These are phyloP conservation scores for Harpalus rufipes DNA, from an alignment of 2,888 invertebrate species.

Conservation along the genomic window DNA sequence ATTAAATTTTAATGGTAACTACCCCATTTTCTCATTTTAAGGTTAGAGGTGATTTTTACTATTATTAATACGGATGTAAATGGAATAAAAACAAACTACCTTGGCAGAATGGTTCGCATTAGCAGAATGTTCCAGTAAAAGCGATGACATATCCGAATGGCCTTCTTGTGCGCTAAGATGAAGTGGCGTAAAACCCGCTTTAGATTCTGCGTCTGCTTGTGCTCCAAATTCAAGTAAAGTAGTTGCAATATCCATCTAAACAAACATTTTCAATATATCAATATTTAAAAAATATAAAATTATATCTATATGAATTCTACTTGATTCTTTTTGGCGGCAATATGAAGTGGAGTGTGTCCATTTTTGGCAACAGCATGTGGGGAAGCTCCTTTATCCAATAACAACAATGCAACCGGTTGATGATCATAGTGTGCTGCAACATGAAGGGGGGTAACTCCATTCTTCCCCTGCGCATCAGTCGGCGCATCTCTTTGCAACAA, in stretches of 20 bases:
- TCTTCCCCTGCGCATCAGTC: slow-evolving; percentile 92
- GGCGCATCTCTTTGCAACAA: slow-evolving; percentile 92
- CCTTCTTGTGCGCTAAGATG: slow-evolving; percentile 97
- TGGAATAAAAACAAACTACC: slow-evolving; percentile 76
- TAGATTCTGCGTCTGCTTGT: slow-evolving; percentile 94
- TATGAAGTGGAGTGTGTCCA: slow-evolving; percentile 98
- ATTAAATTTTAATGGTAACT: no score
- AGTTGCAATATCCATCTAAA: slow-evolving; percentile 95
- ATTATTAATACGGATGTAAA: no score
- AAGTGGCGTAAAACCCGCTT: slow-evolving; percentile 96
- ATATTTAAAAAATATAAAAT: slow-evolving; percentile 30
- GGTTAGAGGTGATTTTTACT: no score
- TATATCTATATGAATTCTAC: slow-evolving; percentile 73
- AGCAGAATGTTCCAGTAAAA: slow-evolving; percentile 94
- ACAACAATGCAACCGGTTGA: slow-evolving; percentile 91
- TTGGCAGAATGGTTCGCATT: slow-evolving; percentile 92
- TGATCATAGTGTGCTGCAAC: slow-evolving; percentile 99
- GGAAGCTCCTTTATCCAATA: slow-evolving; percentile 95
- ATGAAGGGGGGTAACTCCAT: slow-evolving; percentile 96
- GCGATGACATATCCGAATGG: slow-evolving; percentile 95
- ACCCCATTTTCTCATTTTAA: no score
- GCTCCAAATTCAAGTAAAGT: slow-evolving; percentile 95
- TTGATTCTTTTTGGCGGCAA: slow-evolving; percentile 98
- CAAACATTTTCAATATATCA: no score
- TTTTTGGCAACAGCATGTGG: slow-evolving; percentile 97